Percentiles rank a stretch among this genome's conserved stretches.
Conservation (phyloP, 2,113 vertebrate genomes). For the Notiomystis cincta region DNA sequence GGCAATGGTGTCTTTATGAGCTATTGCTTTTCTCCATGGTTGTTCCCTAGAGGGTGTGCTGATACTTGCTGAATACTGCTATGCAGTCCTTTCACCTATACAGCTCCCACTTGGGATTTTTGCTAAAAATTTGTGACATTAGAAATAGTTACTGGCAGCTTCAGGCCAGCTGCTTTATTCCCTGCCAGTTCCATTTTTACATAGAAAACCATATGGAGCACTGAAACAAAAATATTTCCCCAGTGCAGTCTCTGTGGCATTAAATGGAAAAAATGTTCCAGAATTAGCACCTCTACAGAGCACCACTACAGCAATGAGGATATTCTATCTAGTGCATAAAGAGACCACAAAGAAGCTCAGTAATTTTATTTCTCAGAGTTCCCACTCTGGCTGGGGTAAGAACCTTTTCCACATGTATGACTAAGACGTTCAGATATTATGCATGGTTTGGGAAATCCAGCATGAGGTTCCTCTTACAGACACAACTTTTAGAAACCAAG, state of each 20-base stretch:
- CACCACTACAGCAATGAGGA: neutral
- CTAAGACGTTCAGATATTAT: neutral
- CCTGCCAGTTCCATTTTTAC: slow-evolving; percentile 8
- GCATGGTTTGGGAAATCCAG: neutral
- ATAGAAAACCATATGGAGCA: neutral
- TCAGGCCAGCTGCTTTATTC: neutral
- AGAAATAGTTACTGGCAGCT: slow-evolving; percentile 27
- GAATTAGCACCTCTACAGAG: neutral
- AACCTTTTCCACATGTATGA: neutral
- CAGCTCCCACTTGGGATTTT: neutral
- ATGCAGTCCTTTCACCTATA: neutral
- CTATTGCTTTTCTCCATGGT: neutral
- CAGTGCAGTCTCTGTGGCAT: neutral
- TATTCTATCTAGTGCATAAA: neutral
- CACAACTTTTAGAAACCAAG: neutral
- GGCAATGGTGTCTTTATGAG: neutral
- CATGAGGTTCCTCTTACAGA: neutral
- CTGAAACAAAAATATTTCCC: neutral
- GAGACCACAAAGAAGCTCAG: neutral
- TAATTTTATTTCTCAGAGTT: neutral
- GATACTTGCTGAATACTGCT: neutral
- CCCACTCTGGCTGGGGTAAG: neutral
- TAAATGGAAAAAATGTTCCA: slow-evolving; percentile 27
- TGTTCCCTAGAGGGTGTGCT: neutral
- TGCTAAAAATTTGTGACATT: neutral